Evolutionary conservation across 2,113 vertebrate genomes (phyloP).

Genomic region (Vimba vimba): DNA sequence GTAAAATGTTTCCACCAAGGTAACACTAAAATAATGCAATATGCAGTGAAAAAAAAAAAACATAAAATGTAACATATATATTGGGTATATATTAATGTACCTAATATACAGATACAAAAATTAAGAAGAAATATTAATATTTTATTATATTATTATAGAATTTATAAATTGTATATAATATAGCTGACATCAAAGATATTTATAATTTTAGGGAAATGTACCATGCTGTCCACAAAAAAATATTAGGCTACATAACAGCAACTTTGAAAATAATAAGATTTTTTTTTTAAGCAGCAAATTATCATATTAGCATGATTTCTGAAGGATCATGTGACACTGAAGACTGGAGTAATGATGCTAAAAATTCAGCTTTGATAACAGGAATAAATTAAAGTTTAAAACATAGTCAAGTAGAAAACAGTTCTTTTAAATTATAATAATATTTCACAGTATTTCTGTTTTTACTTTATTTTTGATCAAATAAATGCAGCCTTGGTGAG

Average conservation of each 20-base stretch:
- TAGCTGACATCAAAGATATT: background rate
- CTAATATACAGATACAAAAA: background rate
- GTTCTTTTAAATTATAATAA: background rate
- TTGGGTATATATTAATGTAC: background rate
- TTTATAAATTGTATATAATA: background rate
- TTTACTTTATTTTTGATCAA: background rate
- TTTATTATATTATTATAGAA: background rate
- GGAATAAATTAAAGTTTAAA: background rate
- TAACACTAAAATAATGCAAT: background rate
- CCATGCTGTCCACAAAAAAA: no score
- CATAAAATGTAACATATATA: background rate
- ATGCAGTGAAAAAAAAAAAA: background rate
- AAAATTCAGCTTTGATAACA: background rate
- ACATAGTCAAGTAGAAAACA: background rate
- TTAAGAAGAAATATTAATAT: background rate
- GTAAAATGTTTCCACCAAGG: background rate
- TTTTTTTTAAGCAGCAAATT: background rate
- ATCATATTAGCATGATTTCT: background rate
- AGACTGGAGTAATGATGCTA: background rate
- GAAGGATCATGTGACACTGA: background rate
- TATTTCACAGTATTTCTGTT: background rate
- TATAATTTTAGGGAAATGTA: background rate
- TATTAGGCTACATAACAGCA: no score
- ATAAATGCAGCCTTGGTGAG: no score
- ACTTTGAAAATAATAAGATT: background rate